Conservation (phyloP, 2,888 invertebrate species). For the Drosophila formosana region DNA sequence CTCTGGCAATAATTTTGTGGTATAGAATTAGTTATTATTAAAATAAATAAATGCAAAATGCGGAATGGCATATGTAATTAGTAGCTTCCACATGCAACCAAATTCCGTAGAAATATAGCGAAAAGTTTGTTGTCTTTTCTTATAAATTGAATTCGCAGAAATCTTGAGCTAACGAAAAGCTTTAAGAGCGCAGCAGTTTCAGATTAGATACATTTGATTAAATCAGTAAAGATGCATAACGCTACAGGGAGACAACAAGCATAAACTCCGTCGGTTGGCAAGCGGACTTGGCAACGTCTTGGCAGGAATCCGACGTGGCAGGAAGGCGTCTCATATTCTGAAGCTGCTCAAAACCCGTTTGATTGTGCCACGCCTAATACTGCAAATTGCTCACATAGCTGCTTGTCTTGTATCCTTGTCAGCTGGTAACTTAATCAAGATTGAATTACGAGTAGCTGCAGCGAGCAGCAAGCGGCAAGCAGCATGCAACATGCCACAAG, state of each 20-base stretch:
- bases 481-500: conserved; percentile 9
- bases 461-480: not conserved
- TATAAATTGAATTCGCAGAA: too few relatives aligned
- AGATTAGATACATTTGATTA: not conserved
- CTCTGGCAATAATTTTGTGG: too few relatives aligned
- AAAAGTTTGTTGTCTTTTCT: too few relatives aligned
- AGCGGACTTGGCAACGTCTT: not conserved
- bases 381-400: not conserved
- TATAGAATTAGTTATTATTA: too few relatives aligned
- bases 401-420: conserved; percentile 3
- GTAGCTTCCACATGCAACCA: too few relatives aligned
- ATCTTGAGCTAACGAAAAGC: too few relatives aligned
- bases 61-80: too few relatives aligned
- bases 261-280: not conserved
- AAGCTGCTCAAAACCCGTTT: not conserved
- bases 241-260: not conserved
- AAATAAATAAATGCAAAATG: too few relatives aligned
- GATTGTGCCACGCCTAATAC: conserved; percentile 1
- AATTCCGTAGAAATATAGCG: too few relatives aligned
- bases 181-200: too few relatives aligned
- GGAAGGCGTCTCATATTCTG: conserved; percentile 3
- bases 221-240: not conserved
- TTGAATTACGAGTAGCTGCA: conserved; percentile 21
- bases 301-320: not conserved
- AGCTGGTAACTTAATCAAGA: conserved; percentile 29